Evolutionary conservation across 92 coral and sea anemone species (phyloP), one percentile per base, ranked within the genome.

Genomic region (Pocillopora meandrina): DNA sequence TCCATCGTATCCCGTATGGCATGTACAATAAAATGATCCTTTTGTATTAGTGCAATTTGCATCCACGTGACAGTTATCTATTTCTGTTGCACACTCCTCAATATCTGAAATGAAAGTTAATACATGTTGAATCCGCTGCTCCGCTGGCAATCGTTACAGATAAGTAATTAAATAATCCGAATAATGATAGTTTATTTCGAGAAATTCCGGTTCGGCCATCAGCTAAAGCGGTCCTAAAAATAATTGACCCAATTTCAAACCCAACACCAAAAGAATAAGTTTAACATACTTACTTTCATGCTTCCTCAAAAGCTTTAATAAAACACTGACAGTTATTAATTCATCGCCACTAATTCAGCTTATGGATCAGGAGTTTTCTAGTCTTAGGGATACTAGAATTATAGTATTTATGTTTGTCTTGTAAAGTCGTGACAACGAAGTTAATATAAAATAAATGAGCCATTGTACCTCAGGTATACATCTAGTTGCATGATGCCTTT

Each of bases 11-110:
- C 96, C 96, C 68, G 89, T 83, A 68, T 82, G 93, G 80, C 96
- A 93, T 12, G 96, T 88, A 78, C 96, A 93, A 75, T 76, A 88
- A 79, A 88, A 93, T 56, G 96, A 91, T 47, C 96, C 96, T 73
- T 88, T 88, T 31, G 94, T 93, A 88, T 93, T 90, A 33, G 92
- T 72, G 61, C 96, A 93, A 87, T 88, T 87, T 13, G 94, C 94
- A 52, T 93, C 93, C 67, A 17, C 21, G 72, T 93, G 94, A 84
- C 96, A 93, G 85, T 83, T 87, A 52, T 90, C 90, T 26, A 87
- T 84, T 56, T 33, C 47, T 42, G 72, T 69, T 5, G 66, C 56
- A 62, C 89, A 86, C 64, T 86, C 89, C 19, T 86, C 73, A 82
- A 86, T 78, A 34, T 74, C 78, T 74, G 42, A 74, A 74, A 74